These are phyloP conservation scores for Hymenochirus boettgeri DNA, from an alignment of 2,113 vertebrate species.

Conservation along the genomic window DNA sequence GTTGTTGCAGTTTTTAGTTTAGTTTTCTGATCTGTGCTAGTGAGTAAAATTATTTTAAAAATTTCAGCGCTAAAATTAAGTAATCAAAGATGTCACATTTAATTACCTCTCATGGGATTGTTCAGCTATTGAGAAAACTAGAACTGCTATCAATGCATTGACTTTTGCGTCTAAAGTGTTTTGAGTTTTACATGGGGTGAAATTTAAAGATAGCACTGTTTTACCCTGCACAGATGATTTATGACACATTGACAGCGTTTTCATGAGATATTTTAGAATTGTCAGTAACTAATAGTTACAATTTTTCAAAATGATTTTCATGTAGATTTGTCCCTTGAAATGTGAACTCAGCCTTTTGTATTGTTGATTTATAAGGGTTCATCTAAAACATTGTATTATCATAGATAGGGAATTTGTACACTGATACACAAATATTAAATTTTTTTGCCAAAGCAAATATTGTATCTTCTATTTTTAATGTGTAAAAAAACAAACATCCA, in stretches of 20 bases:
- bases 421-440: too few relatives aligned
- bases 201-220: slow-evolving; percentile 30
- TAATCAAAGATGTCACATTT: background rate
- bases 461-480: too few relatives aligned
- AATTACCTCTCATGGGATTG: background rate
- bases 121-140: background rate
- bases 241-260: slow-evolving; percentile 32
- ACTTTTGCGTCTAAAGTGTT: slow-evolving; percentile 4
- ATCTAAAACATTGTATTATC: too few relatives aligned
- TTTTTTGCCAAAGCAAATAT: too few relatives aligned
- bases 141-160: background rate
- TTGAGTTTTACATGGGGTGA: background rate
- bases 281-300: slow-evolving; percentile 40
- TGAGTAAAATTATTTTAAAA: too few relatives aligned
- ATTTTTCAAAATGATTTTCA: slow-evolving; percentile 29
- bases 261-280: slow-evolving; percentile 33
- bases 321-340: slow-evolving; percentile 8
- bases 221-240: slow-evolving; percentile 29
- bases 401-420: too few relatives aligned
- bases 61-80: too few relatives aligned
- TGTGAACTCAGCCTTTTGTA: slow-evolving; percentile 1
- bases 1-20: too few relatives aligned
- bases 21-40: too few relatives aligned
- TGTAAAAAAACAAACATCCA: too few relatives aligned
- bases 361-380: too few relatives aligned